Evolutionary conservation across 2,113 vertebrate genomes (phyloP), one percentile per base, ranked within the genome.

Genomic region (Sclerurus mexicanus): DNA sequence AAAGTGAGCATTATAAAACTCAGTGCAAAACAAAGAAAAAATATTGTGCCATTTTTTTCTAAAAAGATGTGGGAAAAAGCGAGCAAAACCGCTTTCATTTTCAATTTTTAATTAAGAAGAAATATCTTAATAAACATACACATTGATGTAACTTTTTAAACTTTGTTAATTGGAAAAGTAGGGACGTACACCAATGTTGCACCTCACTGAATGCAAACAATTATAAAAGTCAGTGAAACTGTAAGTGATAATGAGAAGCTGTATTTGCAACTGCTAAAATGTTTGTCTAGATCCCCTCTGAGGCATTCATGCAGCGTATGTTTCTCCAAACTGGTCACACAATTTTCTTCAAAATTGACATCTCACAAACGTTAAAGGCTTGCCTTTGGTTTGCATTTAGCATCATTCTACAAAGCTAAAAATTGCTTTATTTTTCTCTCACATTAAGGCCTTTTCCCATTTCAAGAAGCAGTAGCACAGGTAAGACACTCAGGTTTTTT

Each of bases 91-190:
- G 20, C 31, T 62, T 82, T 46, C 21, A 46, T 28, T 47, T 82
- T 52, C 40, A 77, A 74, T 30, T 84, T 90, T 96, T 86, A 92
- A 92, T 94, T 96, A 90, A 84, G 14, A 59, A 42, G 60, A 84
- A 86, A 67, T 90, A 94, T 88, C 75, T 92, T 92, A 93, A 92
- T 90, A 84, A 96, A 50, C 55, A 44, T 12, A 31, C 25, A 76
- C 23, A 66, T 5, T 47, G 81, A 39, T 6, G 4, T 14, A 90
- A 64, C 22, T 58, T 88, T 69, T 67, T 33, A 30, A 90, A 90
- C 66, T 85, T 90, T 76, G 20, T 77, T 90, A 86, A 92, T 59
- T 93, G 68, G 63, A 85, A 90, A 95, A 90, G 40, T 52, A 76
- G 6, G 22, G 30, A 58, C 2, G 6, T 50, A 28, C 31, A 67